Evolutionary conservation across 2,888 invertebrate species (phyloP), one percentile per base, ranked within the genome.

Genomic region (Melanotus villosus): DNA sequence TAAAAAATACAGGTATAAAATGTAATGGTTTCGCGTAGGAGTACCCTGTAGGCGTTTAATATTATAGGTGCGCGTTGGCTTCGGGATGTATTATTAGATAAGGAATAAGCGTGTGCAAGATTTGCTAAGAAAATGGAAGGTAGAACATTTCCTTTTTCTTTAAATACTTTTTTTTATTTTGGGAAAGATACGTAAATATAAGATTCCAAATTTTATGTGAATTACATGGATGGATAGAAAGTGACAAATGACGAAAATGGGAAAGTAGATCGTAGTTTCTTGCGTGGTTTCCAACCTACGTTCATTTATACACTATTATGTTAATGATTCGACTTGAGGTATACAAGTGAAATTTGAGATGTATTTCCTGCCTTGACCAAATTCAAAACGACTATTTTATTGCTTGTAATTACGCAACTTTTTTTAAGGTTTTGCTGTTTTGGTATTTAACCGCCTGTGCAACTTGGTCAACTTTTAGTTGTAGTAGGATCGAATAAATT

Each of bases 51-150:
- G 66, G 66, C 38, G 59, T 47, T 38, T 50, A 60, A 66, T 66
- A 60, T 60, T 32, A 60, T 52, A 66, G 66, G 66, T 59, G 66
- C 59, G 66, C 59, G 19, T 43, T 58, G 45, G 30, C 45, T 47
- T 9, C 23, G 12, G 16, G 52, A 19, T 26, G 19, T 64, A 45
- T 56, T 43, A 57, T 66, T 67, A 62, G 52, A 47, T 34, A 23
- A 14, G 32, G 34, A 18, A 12, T 10, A 7, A 18, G 38, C 45
- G 19, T 30, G 38, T 23, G 21, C 36, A n/a, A 7, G 32, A 52
- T 52, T 47, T 32, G 52, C 18, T 18, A 23, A 32, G 52, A 32
- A 52, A 52, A 32, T 30, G 52, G 52, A 52, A 52, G 52, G 32
- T 52, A 32, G 32, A 43, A 16, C 2, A 38, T 58, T 58, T 58